These are phyloP conservation scores for Galleria mellonella DNA, from an alignment of 1,140 invertebrate genomes.

Conservation along the genomic window DNA sequence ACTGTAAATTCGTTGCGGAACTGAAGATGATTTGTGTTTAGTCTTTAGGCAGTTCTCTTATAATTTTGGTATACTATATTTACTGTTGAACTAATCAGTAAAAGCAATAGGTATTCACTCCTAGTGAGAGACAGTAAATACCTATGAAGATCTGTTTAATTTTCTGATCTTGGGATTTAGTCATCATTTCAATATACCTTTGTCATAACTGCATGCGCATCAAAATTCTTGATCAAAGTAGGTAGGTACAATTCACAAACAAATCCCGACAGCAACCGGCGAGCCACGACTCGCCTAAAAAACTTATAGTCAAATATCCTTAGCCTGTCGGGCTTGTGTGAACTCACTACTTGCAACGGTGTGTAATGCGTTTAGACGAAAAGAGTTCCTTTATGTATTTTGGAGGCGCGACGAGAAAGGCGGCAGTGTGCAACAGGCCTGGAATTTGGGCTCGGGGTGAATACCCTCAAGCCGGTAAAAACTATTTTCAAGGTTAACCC, in stretches of 20 bases:
- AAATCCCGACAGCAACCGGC: slow-evolving; percentile 36
- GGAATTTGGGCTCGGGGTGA: slow-evolving; percentile 71
- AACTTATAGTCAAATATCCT: slow-evolving; percentile 69
- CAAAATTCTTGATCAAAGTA: slow-evolving; percentile 27
- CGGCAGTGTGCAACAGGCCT: slow-evolving; percentile 48
- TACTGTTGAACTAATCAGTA: no score
- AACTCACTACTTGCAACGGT: slow-evolving; percentile 29
- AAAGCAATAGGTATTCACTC: no score
- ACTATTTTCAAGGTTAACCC: slow-evolving; percentile 72
- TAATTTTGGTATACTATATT: no score
- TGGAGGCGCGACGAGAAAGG: slow-evolving; percentile 28
- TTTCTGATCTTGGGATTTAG: no score
- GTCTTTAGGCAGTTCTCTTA: no score
- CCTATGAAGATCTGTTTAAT: no score
- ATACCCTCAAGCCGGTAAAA: slow-evolving; percentile 71
- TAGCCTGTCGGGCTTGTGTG: slow-evolving; percentile 49
- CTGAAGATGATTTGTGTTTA: no score
- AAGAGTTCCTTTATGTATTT: slow-evolving; percentile 49
- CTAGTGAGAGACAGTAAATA: no score
- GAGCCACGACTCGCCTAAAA: slow-evolving; percentile 54
- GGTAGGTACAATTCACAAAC: slow-evolving; percentile 35
- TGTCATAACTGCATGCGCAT: slow-evolving; percentile 14
- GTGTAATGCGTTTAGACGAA: slow-evolving; percentile 16
- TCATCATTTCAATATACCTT: slow-evolving; percentile 17
- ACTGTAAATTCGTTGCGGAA: no score